A percentile compares a stretch with the other conserved stretches of the same genome.
phyloP scores from a whole-genome alignment of 2,113 vertebrate species.

The Erythrocebus patas region DNA sequence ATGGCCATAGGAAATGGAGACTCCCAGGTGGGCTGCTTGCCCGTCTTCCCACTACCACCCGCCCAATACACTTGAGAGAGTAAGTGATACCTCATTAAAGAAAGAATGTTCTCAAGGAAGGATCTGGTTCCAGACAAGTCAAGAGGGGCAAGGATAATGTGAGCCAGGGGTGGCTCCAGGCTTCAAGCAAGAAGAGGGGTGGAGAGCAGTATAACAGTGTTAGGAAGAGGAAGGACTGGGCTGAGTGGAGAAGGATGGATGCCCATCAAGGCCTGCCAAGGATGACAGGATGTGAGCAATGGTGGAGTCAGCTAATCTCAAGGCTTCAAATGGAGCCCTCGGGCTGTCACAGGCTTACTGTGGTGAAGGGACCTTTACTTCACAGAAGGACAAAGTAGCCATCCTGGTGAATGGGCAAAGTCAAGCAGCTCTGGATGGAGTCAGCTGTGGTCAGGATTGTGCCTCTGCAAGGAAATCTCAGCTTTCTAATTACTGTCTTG shows the following conservation, averaged over 20 bases:
- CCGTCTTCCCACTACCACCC: not conserved
- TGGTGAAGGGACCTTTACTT: slow-evolving; percentile 12
- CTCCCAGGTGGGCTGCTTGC: not conserved
- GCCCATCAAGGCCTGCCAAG: not conserved
- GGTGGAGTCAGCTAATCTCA: not conserved
- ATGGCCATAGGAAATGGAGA: not conserved
- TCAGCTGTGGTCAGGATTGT: slow-evolving; percentile 51
- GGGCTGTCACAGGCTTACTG: not conserved
- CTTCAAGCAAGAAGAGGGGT: not conserved
- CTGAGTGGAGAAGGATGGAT: not conserved
- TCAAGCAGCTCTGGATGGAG: slow-evolving; percentile 6
- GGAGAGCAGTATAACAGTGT: not conserved
- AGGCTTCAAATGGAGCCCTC: not conserved
- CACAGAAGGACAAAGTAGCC: slow-evolving; percentile 6
- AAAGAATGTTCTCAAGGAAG: not conserved
- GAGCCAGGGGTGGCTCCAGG: not conserved
- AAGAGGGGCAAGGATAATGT: not conserved
- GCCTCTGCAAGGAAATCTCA: slow-evolving; percentile 38
- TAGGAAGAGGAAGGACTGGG: slow-evolving; percentile 40
- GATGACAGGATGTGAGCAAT: slow-evolving; percentile 52
- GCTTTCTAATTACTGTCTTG: slow-evolving; percentile 56
- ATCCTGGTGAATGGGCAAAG: slow-evolving; percentile 32
- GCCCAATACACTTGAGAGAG: not conserved
- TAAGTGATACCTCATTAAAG: not conserved
- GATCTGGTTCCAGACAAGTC: not conserved